Base-by-base conservation (phyloP, 2,888 invertebrate genomes). In the Agriotes lineatus region DNA sequence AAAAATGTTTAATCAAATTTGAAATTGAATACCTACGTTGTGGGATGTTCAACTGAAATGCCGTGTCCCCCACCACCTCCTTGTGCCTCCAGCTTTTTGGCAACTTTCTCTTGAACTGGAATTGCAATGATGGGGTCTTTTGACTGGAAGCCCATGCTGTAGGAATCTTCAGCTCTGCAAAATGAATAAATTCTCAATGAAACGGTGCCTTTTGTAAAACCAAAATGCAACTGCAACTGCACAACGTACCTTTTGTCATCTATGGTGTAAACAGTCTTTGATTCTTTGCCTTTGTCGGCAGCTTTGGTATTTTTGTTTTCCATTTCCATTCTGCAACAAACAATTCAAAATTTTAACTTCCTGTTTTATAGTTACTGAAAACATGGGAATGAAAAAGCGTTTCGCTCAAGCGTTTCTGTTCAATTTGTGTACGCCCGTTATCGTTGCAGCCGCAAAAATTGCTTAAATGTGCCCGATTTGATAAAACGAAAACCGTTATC, bases 1-100 rank as follows among this genome's bases (percentile, higher is more conserved):
- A n/a, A n/a, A n/a, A n/a, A n/a, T n/a, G n/a, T n/a, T n/a, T n/a
- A n/a, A n/a, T n/a, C n/a, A 25, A 25, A 25, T 25, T 25, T 25
- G 7, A 7, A 25, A 25, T 5, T 25, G 7, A 25, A 16, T 78
- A 87, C 90, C 89, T 81, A 91, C 91, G 90, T 88, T 10, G 91
- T 91, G 0, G 90, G 90, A 80, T 91, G 90, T 73, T 87, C 85
- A 12, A 89, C 87, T 14, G 85, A 81, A 57, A 86, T 81, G 18
- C 85, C 87, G 63, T 85, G 86, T 14, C 79, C 81, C 5, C 83
- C 83, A 44, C 81, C 81, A 33, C 76, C 76, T 30, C 76, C 76
- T 78, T 85, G 74, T 63, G 22, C 72, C 85, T 72, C 72, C 73
- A 59, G 82, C 85, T 70, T 73, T 74, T 82, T 83, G 76, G 42